Evolutionary conservation across 1,140 invertebrate genomes (phyloP), one percentile per base, ranked within the genome.

Genomic region (Myzus persicae): DNA sequence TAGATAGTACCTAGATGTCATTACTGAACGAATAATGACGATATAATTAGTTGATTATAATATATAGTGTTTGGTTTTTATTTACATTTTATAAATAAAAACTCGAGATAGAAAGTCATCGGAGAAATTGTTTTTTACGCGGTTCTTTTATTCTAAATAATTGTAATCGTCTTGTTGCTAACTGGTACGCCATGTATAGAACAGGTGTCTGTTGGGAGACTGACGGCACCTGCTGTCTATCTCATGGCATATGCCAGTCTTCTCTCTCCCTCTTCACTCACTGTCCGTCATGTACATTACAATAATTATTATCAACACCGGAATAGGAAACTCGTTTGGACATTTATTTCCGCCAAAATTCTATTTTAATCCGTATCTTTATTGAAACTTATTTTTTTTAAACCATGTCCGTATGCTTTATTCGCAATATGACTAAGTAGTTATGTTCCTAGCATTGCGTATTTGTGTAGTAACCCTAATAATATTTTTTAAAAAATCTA

Each of bases 131-230:
- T 84, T 40, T 42, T 40, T 40, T 24, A 40, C 24, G 38, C 24
- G 38, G 81, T 40, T 42, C 24, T 84, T 84, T 84, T 42, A 42
- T 26, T 42, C 24, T 84, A 11, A 26, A 38, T 81, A 18, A 26
- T 84, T 11, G 24, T 31, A 40, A 38, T 84, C 82, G 11, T 40
- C 40, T 26, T 26, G 82, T 84, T 42, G 51, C n/a, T 90, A n/a
- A 90, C 89, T n/a, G 36, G n/a, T 40, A 59, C n/a, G 24, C n/a
- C 14, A 14, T 42, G 54, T n/a, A 42, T 9, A 36, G 26, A 76
- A 91, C 90, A 91, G 90, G 54, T 91, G 90, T 67, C 51, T 40
- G 22, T 31, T n/a, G 14, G n/a, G 36, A 51, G 51, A 38, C n/a
- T 38, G 36, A 22, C 48, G 51, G 36, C 48, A 59, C 51, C 51